Evolutionary conservation across 2,888 invertebrate genomes (phyloP), one percentile per base, ranked within the genome.

Genomic region (Zootermopsis nevadensis): DNA sequence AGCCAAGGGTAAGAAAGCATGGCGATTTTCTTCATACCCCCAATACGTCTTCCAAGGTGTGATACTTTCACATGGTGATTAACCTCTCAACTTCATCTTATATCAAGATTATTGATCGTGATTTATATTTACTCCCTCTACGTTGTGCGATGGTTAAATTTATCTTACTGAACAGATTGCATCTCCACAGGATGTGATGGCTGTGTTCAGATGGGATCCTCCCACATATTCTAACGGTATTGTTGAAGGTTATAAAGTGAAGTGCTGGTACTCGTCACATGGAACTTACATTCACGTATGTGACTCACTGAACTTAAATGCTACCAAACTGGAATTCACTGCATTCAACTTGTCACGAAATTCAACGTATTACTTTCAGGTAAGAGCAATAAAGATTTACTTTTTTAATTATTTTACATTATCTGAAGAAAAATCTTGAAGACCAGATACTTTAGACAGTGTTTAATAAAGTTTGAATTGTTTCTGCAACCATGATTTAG

Each of bases 171-270:
- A 12, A 42, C 8, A 12, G 38, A 19, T n/a, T 19, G 27, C 7
- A 30, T 67, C 30, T 31, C 77, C 24, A 27, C 81, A 84, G 84
- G 83, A 84, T 69, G 84, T 85, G n/a, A 53, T 76, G 53, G 85
- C 84, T 24, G 92, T 93, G 86, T 93, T 95, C 86, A 94, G 98
- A 10, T 98, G 98, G 98, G 93, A 94, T 85, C 90, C 92, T 0
- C 98, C 98, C 0, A 89, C 91, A 66, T 91, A 92, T 82, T 91
- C 94, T 3, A 97, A 97, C 88, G 96, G 97, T 0, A 89, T 95
- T 12, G 91, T 97, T 53, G 90, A 93, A 77, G 93, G 94, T 1
- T 98, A 97, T 89, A 92, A 93, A 85, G 92, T 94, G 3, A 90
- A 91, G 85, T 96, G 95, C 88, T 96, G 95, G 94, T 91, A 89